Conservation (phyloP, 2,888 invertebrate genomes). For the Eupeodes latifasciatus region DNA sequence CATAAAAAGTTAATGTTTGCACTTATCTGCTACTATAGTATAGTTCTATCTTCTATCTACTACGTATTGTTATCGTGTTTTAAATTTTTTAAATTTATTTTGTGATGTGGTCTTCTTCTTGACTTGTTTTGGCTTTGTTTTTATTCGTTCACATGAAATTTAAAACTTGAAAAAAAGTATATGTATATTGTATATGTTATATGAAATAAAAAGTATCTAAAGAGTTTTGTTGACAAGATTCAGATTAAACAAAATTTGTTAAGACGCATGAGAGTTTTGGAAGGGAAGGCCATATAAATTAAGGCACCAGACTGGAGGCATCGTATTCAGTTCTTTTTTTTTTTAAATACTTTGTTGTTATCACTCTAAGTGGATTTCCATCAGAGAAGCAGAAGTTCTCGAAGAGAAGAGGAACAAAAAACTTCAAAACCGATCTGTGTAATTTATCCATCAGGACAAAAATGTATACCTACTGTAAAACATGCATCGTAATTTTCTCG, state of each 20-base stretch:
- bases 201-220: background rate
- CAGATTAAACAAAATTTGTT: background rate
- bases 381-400: background rate
- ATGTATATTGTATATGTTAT: background rate
- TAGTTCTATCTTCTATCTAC: background rate
- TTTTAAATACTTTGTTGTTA: conserved; percentile 27
- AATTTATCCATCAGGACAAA: conserved; percentile 13
- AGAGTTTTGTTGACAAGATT: background rate
- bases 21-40: conserved; percentile 9
- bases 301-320: conserved; percentile 29
- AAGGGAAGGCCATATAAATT: conserved; percentile 19
- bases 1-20: background rate
- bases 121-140: conserved; percentile 16
- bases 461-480: background rate
- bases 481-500: background rate
- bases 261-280: background rate
- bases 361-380: conserved; percentile 35
- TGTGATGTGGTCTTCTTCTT: conserved; percentile 18
- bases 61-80: conserved; percentile 11
- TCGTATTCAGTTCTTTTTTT: background rate
- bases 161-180: background rate
- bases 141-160: conserved; percentile 9
- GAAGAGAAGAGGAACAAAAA: background rate
- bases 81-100: background rate
- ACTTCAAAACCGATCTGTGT: background rate